Percentiles rank a stretch among this genome's conserved stretches.
Conservation (phyloP, 2,888 invertebrate species). For the Drosophila mayaguana region DNA sequence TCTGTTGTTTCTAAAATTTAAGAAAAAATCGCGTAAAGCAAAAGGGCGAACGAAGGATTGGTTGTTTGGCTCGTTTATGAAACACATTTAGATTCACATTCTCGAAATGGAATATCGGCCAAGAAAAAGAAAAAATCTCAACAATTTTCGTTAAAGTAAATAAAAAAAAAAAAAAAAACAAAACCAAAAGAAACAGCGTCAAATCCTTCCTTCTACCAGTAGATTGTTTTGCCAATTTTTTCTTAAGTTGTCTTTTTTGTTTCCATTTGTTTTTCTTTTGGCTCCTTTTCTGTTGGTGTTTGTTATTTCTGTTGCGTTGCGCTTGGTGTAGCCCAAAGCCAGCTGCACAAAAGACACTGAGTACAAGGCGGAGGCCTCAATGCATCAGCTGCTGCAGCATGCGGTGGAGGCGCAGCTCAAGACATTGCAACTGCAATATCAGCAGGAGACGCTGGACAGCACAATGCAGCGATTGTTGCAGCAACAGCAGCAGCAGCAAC, state of each 20-base stretch:
- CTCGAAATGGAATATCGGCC: slow-evolving; percentile 83
- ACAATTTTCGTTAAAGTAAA: slow-evolving; percentile 70
- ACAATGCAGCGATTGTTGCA: slow-evolving; percentile 72
- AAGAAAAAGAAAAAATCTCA: slow-evolving; percentile 86
- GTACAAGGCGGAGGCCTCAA: slow-evolving; percentile 29
- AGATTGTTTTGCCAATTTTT: slow-evolving; percentile 73
- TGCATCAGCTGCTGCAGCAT: slow-evolving; percentile 81
- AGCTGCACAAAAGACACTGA: slow-evolving; percentile 56
- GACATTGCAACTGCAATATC: slow-evolving; percentile 77
- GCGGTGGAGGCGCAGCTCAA: slow-evolving; percentile 79
- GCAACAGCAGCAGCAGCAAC: slow-evolving; percentile 86
- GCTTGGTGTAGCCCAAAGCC: slow-evolving; percentile 36
- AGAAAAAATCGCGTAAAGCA: slow-evolving; percentile 61
- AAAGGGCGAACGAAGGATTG: slow-evolving; percentile 81
- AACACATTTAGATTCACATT: slow-evolving; percentile 36
- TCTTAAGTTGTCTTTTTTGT: slow-evolving; percentile 78
- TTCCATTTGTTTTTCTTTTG: slow-evolving; percentile 52
- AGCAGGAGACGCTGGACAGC: slow-evolving; percentile 71
- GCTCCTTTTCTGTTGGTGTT: slow-evolving; percentile 6
- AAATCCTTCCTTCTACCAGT: slow-evolving; percentile 82
- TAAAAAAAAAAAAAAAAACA: slow-evolving; percentile 17
- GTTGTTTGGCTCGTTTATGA: slow-evolving; percentile 55
- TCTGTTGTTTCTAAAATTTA: slow-evolving; percentile 50
- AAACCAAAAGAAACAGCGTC: slow-evolving; percentile 42
- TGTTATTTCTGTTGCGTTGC: slow-evolving; percentile 51